phyloP scores from a whole-genome alignment of 37 sponge, comb jelly and placozoan species.

The Chondrilla cf. caribensis region DNA sequence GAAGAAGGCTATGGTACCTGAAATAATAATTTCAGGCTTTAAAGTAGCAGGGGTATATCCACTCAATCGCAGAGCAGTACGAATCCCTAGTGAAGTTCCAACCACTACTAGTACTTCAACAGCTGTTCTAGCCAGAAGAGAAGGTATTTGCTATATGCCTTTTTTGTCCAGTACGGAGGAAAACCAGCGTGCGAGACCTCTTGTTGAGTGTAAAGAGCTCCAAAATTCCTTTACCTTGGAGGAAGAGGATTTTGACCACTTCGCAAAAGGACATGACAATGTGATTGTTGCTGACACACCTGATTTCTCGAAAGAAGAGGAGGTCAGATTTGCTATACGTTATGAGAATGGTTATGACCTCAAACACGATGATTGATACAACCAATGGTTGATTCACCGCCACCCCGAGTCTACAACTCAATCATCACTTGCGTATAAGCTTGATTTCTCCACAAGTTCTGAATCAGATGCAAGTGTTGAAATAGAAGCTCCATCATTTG shows the following conservation, averaged over 20 bases:
- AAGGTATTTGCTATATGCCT: neutral
- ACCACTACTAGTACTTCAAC: neutral
- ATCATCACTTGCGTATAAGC: too few relatives aligned
- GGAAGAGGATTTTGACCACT: neutral
- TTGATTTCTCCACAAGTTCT: too few relatives aligned
- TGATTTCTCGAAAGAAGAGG: neutral
- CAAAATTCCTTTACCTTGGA: neutral
- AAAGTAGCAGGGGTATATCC: constrained; percentile 18
- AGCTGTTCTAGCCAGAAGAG: neutral
- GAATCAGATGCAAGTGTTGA: too few relatives aligned
- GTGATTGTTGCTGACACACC: neutral
- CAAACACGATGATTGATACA: neutral
- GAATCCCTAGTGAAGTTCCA: neutral
- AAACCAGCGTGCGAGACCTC: neutral
- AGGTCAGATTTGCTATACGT: neutral
- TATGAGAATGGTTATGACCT: neutral
- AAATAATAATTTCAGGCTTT: constrained; percentile 23
- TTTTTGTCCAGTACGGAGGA: neutral
- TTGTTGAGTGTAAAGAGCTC: neutral
- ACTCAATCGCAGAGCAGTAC: neutral
- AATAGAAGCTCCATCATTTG: too few relatives aligned
- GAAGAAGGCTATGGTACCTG: constrained; percentile 23
- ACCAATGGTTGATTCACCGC: neutral
- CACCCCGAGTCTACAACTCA: neutral
- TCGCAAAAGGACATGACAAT: neutral